These are phyloP conservation scores for Heteromormyrus szaboi DNA, from an alignment of 2,797 vertebrate species.

Conservation along the genomic window DNA sequence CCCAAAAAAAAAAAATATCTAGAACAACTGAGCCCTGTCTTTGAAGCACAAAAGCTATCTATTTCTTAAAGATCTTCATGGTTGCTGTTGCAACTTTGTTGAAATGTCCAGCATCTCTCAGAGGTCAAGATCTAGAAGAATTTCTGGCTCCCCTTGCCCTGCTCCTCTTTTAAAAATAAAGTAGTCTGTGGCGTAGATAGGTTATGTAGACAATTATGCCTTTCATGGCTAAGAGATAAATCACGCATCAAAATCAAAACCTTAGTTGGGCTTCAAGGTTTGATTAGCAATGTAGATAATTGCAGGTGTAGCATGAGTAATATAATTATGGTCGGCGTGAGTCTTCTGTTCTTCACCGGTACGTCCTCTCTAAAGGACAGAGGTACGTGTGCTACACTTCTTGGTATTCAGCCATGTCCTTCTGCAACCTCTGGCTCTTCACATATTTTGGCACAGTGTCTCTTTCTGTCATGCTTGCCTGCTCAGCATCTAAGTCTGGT, in stretches of 20 bases:
- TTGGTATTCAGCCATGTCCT: constrained; percentile 4
- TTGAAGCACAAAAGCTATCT: background rate
- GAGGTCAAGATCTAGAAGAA: background rate
- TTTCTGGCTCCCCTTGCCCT: background rate
- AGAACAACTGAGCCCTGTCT: background rate
- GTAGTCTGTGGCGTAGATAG: background rate
- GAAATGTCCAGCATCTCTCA: background rate
- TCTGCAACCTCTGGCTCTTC: background rate
- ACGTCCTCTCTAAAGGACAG: background rate
- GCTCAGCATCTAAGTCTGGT: background rate
- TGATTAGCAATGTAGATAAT: background rate
- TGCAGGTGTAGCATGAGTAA: background rate
- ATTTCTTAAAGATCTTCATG: background rate
- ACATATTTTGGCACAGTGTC: background rate
- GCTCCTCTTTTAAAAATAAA: background rate
- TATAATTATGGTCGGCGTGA: background rate
- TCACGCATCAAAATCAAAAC: background rate
- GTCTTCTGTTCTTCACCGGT: background rate
- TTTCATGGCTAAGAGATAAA: background rate
- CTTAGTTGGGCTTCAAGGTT: background rate
- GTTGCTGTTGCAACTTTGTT: background rate
- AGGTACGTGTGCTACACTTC: background rate
- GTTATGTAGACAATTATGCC: background rate
- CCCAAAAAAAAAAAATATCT: constrained; percentile 6
- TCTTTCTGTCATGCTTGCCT: background rate